A percentile compares a stretch with the other conserved stretches of the same genome.
Evolutionary conservation across 2,797 vertebrate genomes (phyloP).

Genomic region (Phaenicophaeus curvirostris): DNA sequence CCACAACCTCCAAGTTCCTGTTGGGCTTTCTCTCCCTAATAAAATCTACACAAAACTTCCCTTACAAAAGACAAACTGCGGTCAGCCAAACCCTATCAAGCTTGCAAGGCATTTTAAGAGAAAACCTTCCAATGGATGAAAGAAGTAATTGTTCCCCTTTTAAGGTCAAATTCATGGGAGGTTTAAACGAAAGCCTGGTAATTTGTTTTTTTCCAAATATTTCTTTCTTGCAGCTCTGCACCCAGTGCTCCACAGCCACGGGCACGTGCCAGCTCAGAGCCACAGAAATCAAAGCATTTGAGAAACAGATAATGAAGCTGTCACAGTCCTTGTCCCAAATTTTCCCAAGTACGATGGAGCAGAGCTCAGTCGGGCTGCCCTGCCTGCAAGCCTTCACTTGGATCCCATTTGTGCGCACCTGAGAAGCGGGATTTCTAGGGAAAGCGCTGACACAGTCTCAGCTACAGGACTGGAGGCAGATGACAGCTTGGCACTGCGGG

Average conservation of each 20-base stretch:
- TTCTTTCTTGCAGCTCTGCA: background rate
- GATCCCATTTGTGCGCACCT: background rate
- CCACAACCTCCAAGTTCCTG: too few relatives aligned
- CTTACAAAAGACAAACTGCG: too few relatives aligned
- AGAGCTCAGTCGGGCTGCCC: background rate
- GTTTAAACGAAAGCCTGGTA: background rate
- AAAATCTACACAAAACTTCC: too few relatives aligned
- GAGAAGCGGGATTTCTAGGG: background rate
- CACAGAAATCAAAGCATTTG: background rate
- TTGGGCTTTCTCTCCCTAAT: too few relatives aligned
- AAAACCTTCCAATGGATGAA: background rate
- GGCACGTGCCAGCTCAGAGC: background rate
- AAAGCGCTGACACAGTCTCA: background rate
- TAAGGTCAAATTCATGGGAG: background rate
- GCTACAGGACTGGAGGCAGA: background rate
- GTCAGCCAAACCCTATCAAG: too few relatives aligned
- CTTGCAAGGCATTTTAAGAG: too few relatives aligned
- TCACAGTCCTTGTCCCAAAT: background rate
- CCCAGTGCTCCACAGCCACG: background rate
- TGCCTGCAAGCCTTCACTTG: background rate
- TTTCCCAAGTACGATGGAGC: background rate
- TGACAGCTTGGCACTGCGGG: background rate
- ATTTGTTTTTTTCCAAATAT: background rate
- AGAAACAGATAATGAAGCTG: background rate
- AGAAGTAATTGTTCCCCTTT: background rate